phyloP scores from a whole-genome alignment of 2,888 invertebrate genomes.

The Scaptodrosophila latifasciaeformis region DNA sequence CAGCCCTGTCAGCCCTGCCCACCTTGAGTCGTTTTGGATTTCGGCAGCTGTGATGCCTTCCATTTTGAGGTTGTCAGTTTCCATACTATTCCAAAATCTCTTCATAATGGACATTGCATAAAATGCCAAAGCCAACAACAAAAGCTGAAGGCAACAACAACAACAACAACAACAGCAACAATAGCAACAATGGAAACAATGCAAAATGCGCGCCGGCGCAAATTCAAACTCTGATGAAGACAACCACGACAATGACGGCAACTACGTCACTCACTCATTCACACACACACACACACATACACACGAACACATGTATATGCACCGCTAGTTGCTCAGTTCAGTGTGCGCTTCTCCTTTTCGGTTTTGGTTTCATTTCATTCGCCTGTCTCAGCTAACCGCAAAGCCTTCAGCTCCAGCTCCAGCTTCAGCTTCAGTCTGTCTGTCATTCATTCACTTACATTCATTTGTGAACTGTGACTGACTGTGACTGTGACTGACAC shows the following conservation, averaged over 20 bases:
- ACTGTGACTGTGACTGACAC: no score
- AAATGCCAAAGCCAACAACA: no score
- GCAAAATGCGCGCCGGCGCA: background rate
- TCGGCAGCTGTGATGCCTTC: no score
- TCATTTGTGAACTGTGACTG: no score
- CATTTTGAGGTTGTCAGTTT: background rate
- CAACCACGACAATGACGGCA: slow-evolving; percentile 7
- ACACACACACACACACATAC: no score
- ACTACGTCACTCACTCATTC: no score
- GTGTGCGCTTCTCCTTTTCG: no score
- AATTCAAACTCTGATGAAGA: no score
- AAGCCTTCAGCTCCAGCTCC: no score
- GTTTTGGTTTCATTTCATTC: no score
- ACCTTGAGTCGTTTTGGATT: background rate
- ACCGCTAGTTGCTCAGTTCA: slow-evolving; percentile 11
- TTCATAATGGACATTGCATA: background rate
- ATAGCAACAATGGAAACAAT: background rate
- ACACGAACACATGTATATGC: no score
- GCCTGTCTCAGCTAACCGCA: slow-evolving; percentile 1
- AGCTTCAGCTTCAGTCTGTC: background rate
- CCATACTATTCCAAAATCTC: background rate
- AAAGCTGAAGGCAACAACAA: no score
- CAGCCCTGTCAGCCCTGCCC: background rate
- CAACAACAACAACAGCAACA: slow-evolving; percentile 12
- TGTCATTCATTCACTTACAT: background rate